A percentile compares a stretch with the other conserved stretches of the same genome.
Evolutionary conservation across 2,113 vertebrate species (phyloP).

Genomic region (Eublepharis macularius): DNA sequence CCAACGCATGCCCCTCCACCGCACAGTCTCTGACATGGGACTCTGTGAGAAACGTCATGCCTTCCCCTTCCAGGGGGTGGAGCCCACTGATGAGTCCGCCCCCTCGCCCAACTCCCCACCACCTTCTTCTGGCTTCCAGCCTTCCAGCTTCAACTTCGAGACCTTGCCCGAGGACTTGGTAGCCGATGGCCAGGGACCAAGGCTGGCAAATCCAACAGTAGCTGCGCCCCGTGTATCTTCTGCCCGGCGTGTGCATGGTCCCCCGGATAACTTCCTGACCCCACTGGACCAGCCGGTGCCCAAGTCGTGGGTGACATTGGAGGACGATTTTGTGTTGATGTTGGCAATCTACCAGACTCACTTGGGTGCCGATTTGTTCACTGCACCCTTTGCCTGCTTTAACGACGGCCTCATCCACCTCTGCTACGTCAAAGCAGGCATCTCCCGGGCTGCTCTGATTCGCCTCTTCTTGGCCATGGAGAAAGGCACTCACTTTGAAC

Average conservation of each 20-base stretch:
- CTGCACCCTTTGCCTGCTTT: conserved; percentile 83
- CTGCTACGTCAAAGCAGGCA: conserved; percentile 84
- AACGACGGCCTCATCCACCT: conserved; percentile 89
- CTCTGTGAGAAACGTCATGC: conserved; percentile 81
- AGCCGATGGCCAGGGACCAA: conserved; percentile 16
- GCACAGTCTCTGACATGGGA: conserved; percentile 88
- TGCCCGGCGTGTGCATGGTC: conserved; percentile 45
- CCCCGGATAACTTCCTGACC: conserved; percentile 81
- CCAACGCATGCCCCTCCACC: conserved; percentile 82
- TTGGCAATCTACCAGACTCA: conserved; percentile 88
- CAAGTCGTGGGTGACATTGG: conserved; percentile 84
- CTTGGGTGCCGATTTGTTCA: conserved; percentile 84
- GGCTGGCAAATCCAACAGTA: conserved; percentile 1
- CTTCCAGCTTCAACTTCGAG: conserved; percentile 71
- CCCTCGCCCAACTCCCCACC: conserved; percentile 71
- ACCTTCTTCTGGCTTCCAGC: conserved; percentile 69
- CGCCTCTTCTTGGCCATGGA: conserved; percentile 91
- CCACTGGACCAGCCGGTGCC: conserved; percentile 84
- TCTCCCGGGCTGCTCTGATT: conserved; percentile 84
- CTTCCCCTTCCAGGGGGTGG: conserved; percentile 60
- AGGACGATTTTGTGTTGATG: conserved; percentile 88
- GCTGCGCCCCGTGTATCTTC: conserved; percentile 10
- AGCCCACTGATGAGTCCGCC: conserved; percentile 13
- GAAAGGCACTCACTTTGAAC: conserved; percentile 81
- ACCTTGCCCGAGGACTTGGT: conserved; percentile 12